Evolutionary conservation across 1,140 invertebrate genomes (phyloP), one percentile per base, ranked within the genome.

Genomic region (Drosophila baimaii): DNA sequence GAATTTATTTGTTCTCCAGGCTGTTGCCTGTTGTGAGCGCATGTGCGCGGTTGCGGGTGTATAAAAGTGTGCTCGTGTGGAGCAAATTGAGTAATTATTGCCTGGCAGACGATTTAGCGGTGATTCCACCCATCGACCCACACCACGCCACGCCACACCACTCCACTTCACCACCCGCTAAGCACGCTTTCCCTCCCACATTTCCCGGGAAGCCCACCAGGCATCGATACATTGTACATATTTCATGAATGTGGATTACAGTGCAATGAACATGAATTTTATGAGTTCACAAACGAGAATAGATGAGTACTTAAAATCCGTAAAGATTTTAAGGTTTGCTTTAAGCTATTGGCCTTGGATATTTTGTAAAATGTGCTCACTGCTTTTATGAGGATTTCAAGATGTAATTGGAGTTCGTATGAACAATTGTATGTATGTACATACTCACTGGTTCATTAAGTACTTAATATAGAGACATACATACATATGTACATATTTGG

Each of bases 61-160:
- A 43, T 43, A 43, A 43, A 43, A 43, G 10, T 31, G 25, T 23
- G 56, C 27, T 43, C 17, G 33, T 58, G 35, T 58, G 41, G 54
- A 59, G 70, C 65, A 46, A 68, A 73, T 73, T 54, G 65, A 58
- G 63, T 61, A 68, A 73, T 73, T 68, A 68, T 73, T 68, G 63
- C 29, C 43, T 66, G 41, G 29, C 43, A 37, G 29, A 55, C n/a
- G 21, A 57, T 58, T 44, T 59, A 31, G 23, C 41, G 46, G 43
- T 49, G 58, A 63, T 63, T 33, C 44, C 41, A 33, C 25, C 15
- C 13, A n/a, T n/a, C n/a, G n/a, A n/a, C n/a, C 27, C 27, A 27
- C 27, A 5, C 8, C 19, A 3, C 8, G 5, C 27, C 27, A 27
- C 27, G 5, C 27, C 27, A 27, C 27, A 5, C 8, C 19, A 3